Base-by-base conservation (phyloP, 2,797 vertebrate species). In the Catharus ustulatus region DNA sequence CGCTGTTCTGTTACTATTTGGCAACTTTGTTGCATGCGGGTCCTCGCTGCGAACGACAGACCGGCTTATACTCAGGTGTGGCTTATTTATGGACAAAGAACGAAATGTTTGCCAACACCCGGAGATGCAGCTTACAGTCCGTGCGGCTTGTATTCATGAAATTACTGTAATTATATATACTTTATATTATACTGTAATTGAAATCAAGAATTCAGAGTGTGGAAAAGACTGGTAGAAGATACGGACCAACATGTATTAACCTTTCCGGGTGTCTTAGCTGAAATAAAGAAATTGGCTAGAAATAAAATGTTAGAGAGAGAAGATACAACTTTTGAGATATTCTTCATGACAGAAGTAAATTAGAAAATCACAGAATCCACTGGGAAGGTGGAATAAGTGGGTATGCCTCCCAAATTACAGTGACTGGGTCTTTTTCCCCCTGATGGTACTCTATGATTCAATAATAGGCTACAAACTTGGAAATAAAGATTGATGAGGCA, bases 371-470 rank as follows among this genome's bases (percentile, higher is more conserved):
- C 11, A 42, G 13, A 21, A 43, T 30, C 19, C 21, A 32, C 14
- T 34, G 32, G 13, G 73, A 84, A 64, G 18, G 43, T 36, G 11
- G 32, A 61, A 29, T 69, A 76, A 76, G 32, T 9, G 5, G 29
- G 9, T 5, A 0, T 19, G 26, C 17, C 36, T 83, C 59, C 26
- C 19, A 32, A 49, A 29, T 88, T n/a, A 58, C 10, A 52, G 16
- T 42, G 11, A 32, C 20, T 10, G 17, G 2, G 1, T 4, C 2
- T 30, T 45, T 30, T 61, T 3, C 8, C 11, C 24, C 12, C 16
- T 22, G 14, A 15, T 54, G 21, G 8, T 71, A 42, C 10, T 17
- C 13, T 26, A 3, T 66, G 40, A 54, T 45, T 86, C 20, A 34
- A 21, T 69, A 58, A 54, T 20, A 76, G 36, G 5, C 15, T 55